These are phyloP conservation scores for Biston stratarius DNA, from an alignment of 2,888 invertebrate species.

Conservation along the genomic window DNA sequence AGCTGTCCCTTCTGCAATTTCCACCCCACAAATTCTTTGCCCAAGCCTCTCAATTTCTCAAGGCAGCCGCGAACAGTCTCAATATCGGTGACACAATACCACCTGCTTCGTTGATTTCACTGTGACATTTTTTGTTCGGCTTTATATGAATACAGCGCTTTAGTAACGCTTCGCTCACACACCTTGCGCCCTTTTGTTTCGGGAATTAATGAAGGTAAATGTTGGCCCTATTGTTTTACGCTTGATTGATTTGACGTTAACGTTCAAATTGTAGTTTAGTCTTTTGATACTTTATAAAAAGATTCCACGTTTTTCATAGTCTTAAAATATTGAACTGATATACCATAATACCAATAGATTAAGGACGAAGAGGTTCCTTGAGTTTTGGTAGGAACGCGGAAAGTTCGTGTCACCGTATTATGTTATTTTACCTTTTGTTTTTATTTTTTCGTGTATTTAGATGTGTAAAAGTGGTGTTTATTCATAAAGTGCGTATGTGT, in stretches of 20 bases:
- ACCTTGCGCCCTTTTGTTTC: slow-evolving; percentile 65
- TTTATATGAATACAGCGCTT: slow-evolving; percentile 62
- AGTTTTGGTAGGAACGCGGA: too few relatives aligned
- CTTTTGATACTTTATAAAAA: neutral
- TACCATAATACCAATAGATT: too few relatives aligned
- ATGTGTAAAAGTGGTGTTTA: too few relatives aligned
- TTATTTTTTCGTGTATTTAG: too few relatives aligned
- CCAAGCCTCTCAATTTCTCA: slow-evolving; percentile 35
- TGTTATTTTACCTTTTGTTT: too few relatives aligned
- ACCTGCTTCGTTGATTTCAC: slow-evolving; percentile 66
- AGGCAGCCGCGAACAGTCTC: slow-evolving; percentile 36
- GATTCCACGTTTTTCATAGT: neutral
- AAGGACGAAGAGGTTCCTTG: too few relatives aligned
- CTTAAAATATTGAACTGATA: neutral
- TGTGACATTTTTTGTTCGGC: slow-evolving; percentile 63
- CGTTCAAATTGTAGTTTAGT: slow-evolving; percentile 28
- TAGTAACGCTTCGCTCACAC: slow-evolving; percentile 55
- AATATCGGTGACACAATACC: slow-evolving; percentile 53
- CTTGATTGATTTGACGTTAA: slow-evolving; percentile 51
- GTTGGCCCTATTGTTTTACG: slow-evolving; percentile 51
- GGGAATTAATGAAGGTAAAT: slow-evolving; percentile 56
- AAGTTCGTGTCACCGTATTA: too few relatives aligned
- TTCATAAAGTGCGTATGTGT: too few relatives aligned
- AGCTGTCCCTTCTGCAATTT: slow-evolving; percentile 15
- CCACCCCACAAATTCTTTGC: slow-evolving; percentile 38